Percentiles rank a stretch among this genome's conserved stretches.
These are phyloP conservation scores for Amblyopsis rosae DNA, from an alignment of 2,113 vertebrate species.

Conservation along the genomic window DNA sequence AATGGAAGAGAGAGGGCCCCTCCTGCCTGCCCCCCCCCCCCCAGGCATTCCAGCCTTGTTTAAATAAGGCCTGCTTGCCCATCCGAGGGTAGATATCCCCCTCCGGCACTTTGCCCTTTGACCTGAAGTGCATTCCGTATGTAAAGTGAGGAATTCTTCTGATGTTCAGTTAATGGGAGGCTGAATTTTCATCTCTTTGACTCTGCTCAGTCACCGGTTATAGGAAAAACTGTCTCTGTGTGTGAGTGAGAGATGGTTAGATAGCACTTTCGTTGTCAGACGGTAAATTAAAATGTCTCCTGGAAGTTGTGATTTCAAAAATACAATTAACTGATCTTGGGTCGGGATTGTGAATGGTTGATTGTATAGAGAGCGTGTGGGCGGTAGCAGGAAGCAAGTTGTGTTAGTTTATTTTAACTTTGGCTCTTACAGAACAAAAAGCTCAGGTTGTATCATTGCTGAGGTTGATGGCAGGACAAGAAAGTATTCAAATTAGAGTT, in stretches of 20 bases:
- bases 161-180: conserved; percentile 76
- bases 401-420: conserved; percentile 1
- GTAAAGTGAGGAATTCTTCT: conserved; percentile 84
- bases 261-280: conserved; percentile 35
- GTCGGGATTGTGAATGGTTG: conserved; percentile 55
- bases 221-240: conserved; percentile 37
- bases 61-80: conserved; percentile 85
- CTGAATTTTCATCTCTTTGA: conserved; percentile 51
- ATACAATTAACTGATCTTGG: conserved; percentile 43
- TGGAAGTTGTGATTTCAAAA: conserved; percentile 11
- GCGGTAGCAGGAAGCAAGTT: conserved; percentile 16
- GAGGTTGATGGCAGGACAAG: no score
- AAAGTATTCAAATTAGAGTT: no score
- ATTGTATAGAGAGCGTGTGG: conserved; percentile 45
- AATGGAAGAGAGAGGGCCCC: conserved; percentile 52
- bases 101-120: conserved; percentile 89
- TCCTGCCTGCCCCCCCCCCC: conserved; percentile 53
- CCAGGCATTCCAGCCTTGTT: conserved; percentile 87
- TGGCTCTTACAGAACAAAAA: no score
- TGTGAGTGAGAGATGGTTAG: conserved; percentile 37
- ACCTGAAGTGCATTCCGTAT: conserved; percentile 83
- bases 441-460: no score
- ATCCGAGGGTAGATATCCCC: conserved; percentile 79
- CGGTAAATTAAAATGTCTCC: conserved; percentile 37
- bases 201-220: conserved; percentile 42